These are phyloP conservation scores for Sporophila hypoxantha DNA, from an alignment of 2,113 vertebrate species.

Conservation along the genomic window DNA sequence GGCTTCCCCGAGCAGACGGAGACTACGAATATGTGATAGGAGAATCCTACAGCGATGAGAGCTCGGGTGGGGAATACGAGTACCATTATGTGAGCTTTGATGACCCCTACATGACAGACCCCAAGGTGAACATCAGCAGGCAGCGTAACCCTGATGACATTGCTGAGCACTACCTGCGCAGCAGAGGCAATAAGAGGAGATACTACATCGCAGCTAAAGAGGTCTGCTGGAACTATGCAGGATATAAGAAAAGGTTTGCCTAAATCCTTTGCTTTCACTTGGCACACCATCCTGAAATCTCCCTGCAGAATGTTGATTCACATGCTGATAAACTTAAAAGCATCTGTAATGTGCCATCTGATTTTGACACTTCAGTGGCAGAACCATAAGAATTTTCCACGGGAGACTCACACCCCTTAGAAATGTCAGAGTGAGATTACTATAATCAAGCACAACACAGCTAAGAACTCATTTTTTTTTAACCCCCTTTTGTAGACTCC, in stretches of 20 bases:
- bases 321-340: background rate
- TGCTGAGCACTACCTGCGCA: constrained; percentile 74
- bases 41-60: constrained; percentile 8
- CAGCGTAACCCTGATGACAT: constrained; percentile 70
- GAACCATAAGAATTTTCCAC: background rate
- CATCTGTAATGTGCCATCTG: background rate
- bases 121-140: constrained; percentile 48
- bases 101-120: constrained; percentile 78
- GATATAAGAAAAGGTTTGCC: constrained; percentile 72
- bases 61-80: constrained; percentile 57
- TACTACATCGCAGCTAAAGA: constrained; percentile 91
- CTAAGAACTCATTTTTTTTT: background rate
- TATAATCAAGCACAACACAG: background rate
- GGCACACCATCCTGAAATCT: background rate
- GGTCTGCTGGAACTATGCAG: constrained; percentile 85
- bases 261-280: background rate
- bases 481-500: background rate
- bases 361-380: background rate
- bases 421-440: background rate
- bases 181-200: constrained; percentile 68
- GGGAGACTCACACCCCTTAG: background rate
- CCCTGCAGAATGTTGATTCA: background rate
- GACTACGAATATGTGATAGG: constrained; percentile 74
- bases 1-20: constrained; percentile 67
- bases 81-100: constrained; percentile 78